These are phyloP conservation scores for Clitarchus hookeri DNA, from an alignment of 2,888 invertebrate species.

Conservation along the genomic window DNA sequence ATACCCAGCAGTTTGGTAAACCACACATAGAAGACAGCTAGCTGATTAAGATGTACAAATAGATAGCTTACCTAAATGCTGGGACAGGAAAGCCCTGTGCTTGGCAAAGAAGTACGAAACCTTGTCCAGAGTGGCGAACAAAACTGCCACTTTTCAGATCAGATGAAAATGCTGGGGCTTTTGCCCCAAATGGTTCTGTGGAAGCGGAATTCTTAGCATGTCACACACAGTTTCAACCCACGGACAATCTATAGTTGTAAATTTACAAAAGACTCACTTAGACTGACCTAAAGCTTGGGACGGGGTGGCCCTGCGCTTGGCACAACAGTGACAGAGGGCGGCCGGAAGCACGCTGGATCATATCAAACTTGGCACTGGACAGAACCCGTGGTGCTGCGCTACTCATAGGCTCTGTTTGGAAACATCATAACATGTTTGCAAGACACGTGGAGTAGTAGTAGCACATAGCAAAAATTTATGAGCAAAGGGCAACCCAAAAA, in stretches of 20 bases:
- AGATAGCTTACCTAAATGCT: constrained; percentile 55
- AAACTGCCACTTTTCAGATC: constrained; percentile 51
- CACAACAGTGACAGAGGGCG: constrained; percentile 59
- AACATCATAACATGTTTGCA: background rate
- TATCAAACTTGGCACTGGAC: constrained; percentile 37
- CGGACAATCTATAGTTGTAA: constrained; percentile 11
- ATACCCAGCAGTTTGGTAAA: no score
- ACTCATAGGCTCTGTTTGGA: constrained; percentile 71
- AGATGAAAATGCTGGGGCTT: constrained; percentile 69
- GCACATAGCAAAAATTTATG: no score
- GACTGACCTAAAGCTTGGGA: constrained; percentile 68
- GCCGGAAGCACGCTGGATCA: constrained; percentile 43
- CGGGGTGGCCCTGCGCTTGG: constrained; percentile 59
- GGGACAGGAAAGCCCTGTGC: constrained; percentile 65
- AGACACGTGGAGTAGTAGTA: background rate
- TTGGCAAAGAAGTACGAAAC: constrained; percentile 56
- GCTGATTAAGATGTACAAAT: background rate
- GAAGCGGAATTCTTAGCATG: constrained; percentile 35
- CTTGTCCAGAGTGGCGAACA: constrained; percentile 45
- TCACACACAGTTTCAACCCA: background rate
- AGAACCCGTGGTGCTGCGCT: constrained; percentile 73
- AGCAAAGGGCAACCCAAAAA: no score
- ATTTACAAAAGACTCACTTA: constrained; percentile 44
- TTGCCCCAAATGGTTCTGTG: constrained; percentile 70
- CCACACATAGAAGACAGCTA: background rate